A percentile compares a stretch with the other conserved stretches of the same genome.
phyloP scores from a whole-genome alignment of 2,888 invertebrate genomes.

The Unio pictorum region DNA sequence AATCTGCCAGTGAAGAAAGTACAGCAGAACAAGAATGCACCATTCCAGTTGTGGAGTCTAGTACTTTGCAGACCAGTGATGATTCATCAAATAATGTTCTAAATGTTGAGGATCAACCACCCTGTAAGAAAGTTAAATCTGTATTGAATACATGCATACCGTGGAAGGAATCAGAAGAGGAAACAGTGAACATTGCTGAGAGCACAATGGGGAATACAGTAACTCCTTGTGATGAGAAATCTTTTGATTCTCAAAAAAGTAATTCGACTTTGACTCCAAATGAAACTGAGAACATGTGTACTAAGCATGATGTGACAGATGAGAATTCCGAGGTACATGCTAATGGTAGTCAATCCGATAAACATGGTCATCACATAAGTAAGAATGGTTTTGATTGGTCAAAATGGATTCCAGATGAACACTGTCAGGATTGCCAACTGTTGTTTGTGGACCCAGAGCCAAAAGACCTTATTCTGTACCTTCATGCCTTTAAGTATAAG shows the following conservation, averaged over 20 bases:
- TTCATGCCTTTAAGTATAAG: constrained; percentile 80
- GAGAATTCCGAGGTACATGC: no score
- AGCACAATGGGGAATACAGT: no score
- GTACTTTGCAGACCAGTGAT: background rate
- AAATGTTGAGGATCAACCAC: no score
- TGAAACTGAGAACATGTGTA: no score
- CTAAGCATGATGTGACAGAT: no score
- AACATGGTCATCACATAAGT: no score
- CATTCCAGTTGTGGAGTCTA: background rate
- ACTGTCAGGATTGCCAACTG: constrained; percentile 94
- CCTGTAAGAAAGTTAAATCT: no score
- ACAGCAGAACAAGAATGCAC: background rate
- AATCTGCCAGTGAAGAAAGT: background rate
- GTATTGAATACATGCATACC: no score
- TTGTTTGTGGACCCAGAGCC: constrained; percentile 92
- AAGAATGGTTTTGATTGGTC: constrained; percentile 33
- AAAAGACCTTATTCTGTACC: constrained; percentile 93
- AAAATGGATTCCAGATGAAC: constrained; percentile 79
- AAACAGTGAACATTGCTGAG: background rate
- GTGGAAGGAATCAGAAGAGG: background rate
- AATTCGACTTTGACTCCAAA: no score
- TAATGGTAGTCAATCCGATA: no score
- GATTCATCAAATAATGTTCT: background rate
- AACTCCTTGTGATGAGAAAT: no score
- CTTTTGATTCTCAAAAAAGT: no score